phyloP scores from a whole-genome alignment of 2,113 vertebrate species.

The Lophochroa leadbeateri region DNA sequence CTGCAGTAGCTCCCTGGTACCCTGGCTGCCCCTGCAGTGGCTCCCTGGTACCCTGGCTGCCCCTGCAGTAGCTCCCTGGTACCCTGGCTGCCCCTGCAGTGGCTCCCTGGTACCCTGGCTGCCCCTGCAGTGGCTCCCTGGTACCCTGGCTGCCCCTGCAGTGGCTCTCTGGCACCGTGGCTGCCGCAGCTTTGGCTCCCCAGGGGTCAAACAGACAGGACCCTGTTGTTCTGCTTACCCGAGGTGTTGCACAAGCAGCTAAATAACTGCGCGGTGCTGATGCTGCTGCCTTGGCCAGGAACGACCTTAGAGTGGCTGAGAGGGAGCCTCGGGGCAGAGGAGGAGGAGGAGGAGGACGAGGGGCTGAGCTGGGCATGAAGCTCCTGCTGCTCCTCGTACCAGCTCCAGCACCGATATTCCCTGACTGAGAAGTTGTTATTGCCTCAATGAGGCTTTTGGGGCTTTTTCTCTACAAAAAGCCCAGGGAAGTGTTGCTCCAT shows the following conservation, averaged over 20 bases:
- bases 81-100: too few relatives aligned
- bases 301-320: accelerated
- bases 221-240: neutral
- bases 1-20: too few relatives aligned
- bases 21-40: too few relatives aligned
- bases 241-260: neutral
- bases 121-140: too few relatives aligned
- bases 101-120: neutral
- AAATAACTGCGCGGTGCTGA: accelerated
- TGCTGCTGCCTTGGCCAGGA: neutral
- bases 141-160: neutral
- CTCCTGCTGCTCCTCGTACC: accelerated
- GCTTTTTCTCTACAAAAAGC: neutral
- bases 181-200: neutral
- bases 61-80: accelerated
- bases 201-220: neutral
- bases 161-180: neutral
- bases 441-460: neutral
- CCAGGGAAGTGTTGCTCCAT: neutral
- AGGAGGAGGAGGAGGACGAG: neutral
- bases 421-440: neutral
- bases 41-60: neutral
- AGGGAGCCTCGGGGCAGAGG: accelerated
- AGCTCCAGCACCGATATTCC: neutral
- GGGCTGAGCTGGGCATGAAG: too few relatives aligned